phyloP scores from a whole-genome alignment of 2,888 invertebrate species.

The Mythimna ferrago region DNA sequence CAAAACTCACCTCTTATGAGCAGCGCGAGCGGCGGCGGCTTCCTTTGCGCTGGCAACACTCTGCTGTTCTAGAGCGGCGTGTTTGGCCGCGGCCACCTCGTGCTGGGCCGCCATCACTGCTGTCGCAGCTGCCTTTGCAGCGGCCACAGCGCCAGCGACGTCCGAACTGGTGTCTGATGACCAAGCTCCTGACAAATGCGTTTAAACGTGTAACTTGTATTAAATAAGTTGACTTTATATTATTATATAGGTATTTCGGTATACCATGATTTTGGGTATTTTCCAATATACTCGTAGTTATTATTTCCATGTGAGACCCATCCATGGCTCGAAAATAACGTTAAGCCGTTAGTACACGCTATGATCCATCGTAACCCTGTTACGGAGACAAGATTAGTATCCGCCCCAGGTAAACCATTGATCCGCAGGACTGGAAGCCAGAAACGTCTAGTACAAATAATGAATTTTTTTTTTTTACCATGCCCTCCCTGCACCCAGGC shows the following conservation, averaged over 20 bases:
- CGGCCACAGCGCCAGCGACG: constrained; percentile 93
- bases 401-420: not conserved
- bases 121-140: constrained; percentile 93
- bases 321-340: not conserved
- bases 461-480: constrained; percentile 55
- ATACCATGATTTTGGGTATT: not conserved
- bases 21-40: constrained; percentile 92
- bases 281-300: too few species aligned
- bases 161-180: constrained; percentile 91
- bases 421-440: not conserved
- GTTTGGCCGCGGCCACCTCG: constrained; percentile 93
- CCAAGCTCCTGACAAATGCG: constrained; percentile 54
- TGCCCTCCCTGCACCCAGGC: constrained; percentile 68
- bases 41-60: constrained; percentile 94
- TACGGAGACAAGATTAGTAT: not conserved
- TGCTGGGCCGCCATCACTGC: constrained; percentile 94
- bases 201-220: not conserved
- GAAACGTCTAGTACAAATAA: not conserved
- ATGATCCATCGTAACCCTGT: not conserved
- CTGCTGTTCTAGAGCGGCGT: constrained; percentile 93
- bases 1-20: constrained; percentile 87
- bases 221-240: not conserved
- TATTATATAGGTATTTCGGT: not conserved
- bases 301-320: too few species aligned
- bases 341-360: not conserved